Evolutionary conservation across 64 coral and sea anemone species (phyloP).

Genomic region (Montipora capricornis): DNA sequence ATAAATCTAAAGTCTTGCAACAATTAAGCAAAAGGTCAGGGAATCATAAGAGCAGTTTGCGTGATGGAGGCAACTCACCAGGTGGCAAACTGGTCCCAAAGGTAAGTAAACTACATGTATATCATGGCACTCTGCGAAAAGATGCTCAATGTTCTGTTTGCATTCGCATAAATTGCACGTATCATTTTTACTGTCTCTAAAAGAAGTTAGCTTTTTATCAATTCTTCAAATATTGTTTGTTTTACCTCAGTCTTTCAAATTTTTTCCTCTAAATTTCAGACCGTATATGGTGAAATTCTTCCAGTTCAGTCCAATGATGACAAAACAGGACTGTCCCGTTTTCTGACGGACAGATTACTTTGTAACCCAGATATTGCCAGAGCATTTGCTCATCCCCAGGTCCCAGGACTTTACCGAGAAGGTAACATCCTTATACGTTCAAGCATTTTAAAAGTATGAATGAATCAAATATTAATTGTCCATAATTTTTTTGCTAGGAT

Average conservation of each 20-base stretch:
- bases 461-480: not conserved
- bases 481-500: slow-evolving; percentile 55
- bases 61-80: no score
- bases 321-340: slow-evolving; percentile 64
- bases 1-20: no score
- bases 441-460: not conserved
- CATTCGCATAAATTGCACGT: no score
- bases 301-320: slow-evolving; percentile 90
- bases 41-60: no score
- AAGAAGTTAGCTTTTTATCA: no score
- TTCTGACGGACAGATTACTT: slow-evolving; percentile 84
- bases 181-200: no score
- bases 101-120: no score
- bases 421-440: slow-evolving; percentile 29
- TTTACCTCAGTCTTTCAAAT: not conserved
- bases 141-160: no score
- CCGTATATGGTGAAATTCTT: slow-evolving; percentile 91
- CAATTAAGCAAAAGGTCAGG: no score
- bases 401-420: slow-evolving; percentile 81
- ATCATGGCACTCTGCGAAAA: no score
- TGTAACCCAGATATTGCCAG: slow-evolving; percentile 93
- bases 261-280: slow-evolving; percentile 45
- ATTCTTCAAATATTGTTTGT: no score
- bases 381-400: slow-evolving; percentile 83
- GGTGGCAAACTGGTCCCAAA: no score